Base-by-base conservation (phyloP, 2,888 invertebrate genomes). In the Tachina grossa region DNA sequence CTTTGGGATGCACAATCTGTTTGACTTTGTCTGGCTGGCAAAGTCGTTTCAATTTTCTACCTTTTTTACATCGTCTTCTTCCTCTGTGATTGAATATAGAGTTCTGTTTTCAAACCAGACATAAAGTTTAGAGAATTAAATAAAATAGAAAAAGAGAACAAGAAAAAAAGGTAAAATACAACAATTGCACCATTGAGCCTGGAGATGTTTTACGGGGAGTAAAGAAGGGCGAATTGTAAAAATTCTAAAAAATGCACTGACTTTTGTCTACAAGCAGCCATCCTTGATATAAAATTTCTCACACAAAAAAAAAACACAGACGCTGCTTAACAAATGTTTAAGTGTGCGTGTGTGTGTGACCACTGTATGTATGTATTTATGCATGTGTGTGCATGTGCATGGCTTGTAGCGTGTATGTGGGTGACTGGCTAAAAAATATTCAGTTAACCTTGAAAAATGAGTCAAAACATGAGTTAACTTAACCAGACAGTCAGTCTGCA, bases 381-480 rank as follows among this genome's bases (percentile, higher is more conserved):
- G 22, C 8, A 45, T 9, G 11, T 49, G 22, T 49, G 47, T 66
- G 31, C n/a, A 49, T 47, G 16, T 69, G 63, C 10, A 9, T 10
- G n/a, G 51, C 51, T 68, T 55, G 69, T 69, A 51, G 41, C 31
- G 31, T 31, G 82, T 71, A 75, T 85, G 80, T 81, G 83, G 85
- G 82, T 77, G 82, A 86, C 53, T 77, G 77, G 31, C 79, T 80
- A 72, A 66, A 81, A 85, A 76, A 80, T 83, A 88, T 77, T 55
- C 65, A 83, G 76, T 90, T 91, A 91, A 91, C 91, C 91, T 91
- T 91, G 91, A 91, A 91, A 91, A 91, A 91, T 90, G 91, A 91
- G 90, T 91, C 90, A 90, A 90, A 91, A 87, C 89, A 89, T 83
- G 68, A 83, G 74, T 79, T 79, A 87, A 85, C 86, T 87, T 83